These are phyloP conservation scores for Caenorhabditis macrosperma DNA, from an alignment of 2,888 invertebrate genomes.

Conservation along the genomic window DNA sequence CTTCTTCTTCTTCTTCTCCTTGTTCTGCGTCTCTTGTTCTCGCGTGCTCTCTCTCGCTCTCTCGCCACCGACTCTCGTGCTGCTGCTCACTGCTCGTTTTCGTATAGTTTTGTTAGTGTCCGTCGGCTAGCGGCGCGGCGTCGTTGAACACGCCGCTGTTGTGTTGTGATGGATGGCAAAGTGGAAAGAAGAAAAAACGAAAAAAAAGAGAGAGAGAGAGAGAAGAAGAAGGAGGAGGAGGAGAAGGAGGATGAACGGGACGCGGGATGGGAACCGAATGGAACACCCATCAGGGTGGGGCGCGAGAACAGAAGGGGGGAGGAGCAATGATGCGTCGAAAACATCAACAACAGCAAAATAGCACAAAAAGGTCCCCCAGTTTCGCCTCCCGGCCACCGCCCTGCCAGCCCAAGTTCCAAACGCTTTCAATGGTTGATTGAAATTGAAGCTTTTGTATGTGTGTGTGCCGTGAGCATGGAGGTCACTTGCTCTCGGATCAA, in stretches of 20 bases:
- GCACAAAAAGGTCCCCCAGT: slow-evolving; percentile 45
- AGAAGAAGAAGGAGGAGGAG: slow-evolving; percentile 16
- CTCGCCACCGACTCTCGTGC: background rate
- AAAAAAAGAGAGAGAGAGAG: slow-evolving; percentile 36
- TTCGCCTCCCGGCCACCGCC: background rate
- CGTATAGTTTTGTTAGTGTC: slow-evolving; percentile 64
- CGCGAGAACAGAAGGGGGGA: slow-evolving; percentile 34
- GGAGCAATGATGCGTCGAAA: slow-evolving; percentile 51
- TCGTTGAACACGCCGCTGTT: slow-evolving; percentile 51
- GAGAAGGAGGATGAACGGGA: slow-evolving; percentile 17
- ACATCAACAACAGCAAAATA: slow-evolving; percentile 53
- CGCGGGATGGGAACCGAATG: slow-evolving; percentile 52
- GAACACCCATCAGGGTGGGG: slow-evolving; percentile 44
- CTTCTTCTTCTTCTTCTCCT: slow-evolving; percentile 17
- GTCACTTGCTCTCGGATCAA: slow-evolving; percentile 29
- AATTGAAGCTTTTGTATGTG: slow-evolving; percentile 25
- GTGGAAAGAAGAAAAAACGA: slow-evolving; percentile 27
- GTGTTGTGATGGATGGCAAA: slow-evolving; percentile 58
- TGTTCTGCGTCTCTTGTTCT: slow-evolving; percentile 5
- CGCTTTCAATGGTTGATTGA: slow-evolving; percentile 34
- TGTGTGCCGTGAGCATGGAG: background rate
- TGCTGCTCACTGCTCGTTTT: slow-evolving; percentile 45
- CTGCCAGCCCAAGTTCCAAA: background rate
- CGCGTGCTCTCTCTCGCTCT: background rate
- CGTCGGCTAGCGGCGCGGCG: slow-evolving; percentile 52